Conservation (phyloP, 2,888 invertebrate species). For the Dasysyrphus tricinctus region DNA sequence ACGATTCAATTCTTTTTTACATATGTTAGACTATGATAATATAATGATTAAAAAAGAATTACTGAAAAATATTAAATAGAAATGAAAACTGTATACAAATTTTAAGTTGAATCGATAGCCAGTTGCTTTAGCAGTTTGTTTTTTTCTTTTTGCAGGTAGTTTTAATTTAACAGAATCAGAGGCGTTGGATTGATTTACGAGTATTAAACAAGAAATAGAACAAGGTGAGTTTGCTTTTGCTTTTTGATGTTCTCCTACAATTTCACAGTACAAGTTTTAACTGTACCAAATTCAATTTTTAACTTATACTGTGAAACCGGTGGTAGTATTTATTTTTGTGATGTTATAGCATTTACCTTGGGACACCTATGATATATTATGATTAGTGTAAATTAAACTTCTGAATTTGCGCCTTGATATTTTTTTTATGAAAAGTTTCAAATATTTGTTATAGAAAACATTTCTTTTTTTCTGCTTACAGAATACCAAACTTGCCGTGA, state of each 20-base stretch:
- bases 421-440: neutral
- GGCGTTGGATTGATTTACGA: neutral
- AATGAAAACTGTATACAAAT: neutral
- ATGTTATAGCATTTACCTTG: constrained; percentile 81
- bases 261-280: neutral
- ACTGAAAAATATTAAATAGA: constrained; percentile 28
- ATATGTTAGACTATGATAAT: constrained; percentile 77
- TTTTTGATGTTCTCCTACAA: neutral
- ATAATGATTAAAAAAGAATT: constrained; percentile 71
- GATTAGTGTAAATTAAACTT: constrained; percentile 80
- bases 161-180: neutral
- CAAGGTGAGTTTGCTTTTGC: constrained; percentile 31
- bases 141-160: constrained; percentile 28
- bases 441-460: neutral
- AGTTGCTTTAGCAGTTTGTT: neutral
- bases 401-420: constrained; percentile 43
- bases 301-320: neutral
- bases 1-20: constrained; percentile 74
- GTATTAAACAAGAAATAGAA: neutral
- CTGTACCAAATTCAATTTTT: too few species aligned
- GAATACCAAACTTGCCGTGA: constrained; percentile 6
- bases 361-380: constrained; percentile 82
- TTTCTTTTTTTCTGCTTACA: constrained; percentile 34
- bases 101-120: neutral
- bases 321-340: constrained; percentile 50